Base-by-base conservation (phyloP, 2,797 vertebrate genomes). In the Fringilla coelebs region DNA sequence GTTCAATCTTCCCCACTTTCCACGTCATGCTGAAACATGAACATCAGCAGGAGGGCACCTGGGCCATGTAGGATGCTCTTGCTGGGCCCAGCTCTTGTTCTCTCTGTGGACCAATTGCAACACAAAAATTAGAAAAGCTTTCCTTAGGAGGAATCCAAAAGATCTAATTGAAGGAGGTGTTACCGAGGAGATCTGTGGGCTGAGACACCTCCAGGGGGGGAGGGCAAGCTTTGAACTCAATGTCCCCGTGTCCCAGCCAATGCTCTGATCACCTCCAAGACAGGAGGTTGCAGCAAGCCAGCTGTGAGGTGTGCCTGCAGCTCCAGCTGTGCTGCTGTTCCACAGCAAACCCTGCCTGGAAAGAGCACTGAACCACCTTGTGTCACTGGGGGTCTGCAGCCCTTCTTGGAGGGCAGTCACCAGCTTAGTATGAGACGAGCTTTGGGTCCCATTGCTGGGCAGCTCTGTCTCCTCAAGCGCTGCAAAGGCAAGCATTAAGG, bases 291-390 rank as follows among this genome's bases (percentile, higher is more conserved):
- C 1, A 3, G 46, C 36, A 81, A 51, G 46, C 13, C 70, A 55
- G 34, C 43, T 13, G 29, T 43, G 72, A 67, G 52, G 3, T 77
- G 13, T 0, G 1, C 7, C 43, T 38, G 49, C 1, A 17, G 45
- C 81, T 82, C 48, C 63, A 38, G 67, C 57, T 2, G 0, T 41
- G 55, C 57, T 83, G 38, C 4, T 1, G 32, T 22, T 60, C 68
- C 57, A 62, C 10, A 3, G 17, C 25, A 36, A 70, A 52, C 17
- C 8, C 40, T 22, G 9, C 2, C 3, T 0, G 0, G 74, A 77
- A 87, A 57, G 11, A 83, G 57, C 28, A 0, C 31, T 24, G 34
- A 71, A 43, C n/a, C 31, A 26, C 28, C 20, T 28, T 21, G 8
- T 51, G 38, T 54, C 34, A 32, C 73, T 21, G 54, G 18, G n/a